Evolutionary conservation across 64 coral and sea anemone species (phyloP).

Genomic region (Hydrozoanthus tunicans): DNA sequence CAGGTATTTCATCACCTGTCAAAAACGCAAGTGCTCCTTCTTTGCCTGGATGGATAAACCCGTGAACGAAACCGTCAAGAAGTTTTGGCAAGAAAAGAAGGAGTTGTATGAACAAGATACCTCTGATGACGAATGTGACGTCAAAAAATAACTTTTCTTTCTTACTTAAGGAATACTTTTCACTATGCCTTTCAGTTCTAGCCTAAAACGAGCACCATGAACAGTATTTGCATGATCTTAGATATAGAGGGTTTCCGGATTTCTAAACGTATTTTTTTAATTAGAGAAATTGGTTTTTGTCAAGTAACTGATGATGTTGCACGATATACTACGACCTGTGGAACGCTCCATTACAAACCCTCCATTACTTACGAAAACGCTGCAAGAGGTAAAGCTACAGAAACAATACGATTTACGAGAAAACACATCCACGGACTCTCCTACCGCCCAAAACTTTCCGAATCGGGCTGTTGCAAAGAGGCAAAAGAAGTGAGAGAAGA

Average conservation of each 20-base stretch:
- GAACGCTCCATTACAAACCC: background rate
- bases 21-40: too few species aligned
- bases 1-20: background rate
- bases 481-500: background rate
- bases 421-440: too few species aligned
- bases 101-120: background rate
- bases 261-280: background rate
- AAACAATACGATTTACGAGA: too few species aligned
- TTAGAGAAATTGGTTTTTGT: background rate
- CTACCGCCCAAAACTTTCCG: background rate
- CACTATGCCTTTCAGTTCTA: background rate
- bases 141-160: background rate
- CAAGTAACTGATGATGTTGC: background rate
- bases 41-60: background rate
- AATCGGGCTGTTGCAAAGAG: background rate
- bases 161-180: background rate
- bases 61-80: background rate
- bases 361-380: background rate
- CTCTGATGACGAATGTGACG: too few species aligned
- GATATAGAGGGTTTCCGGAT: background rate
- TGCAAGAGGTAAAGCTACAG: background rate
- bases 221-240: background rate
- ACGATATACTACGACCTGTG: background rate
- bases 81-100: conserved; percentile 10
- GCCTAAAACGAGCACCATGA: background rate